Base-by-base conservation (phyloP, 2,113 vertebrate species). In the Callionymus lyra region DNA sequence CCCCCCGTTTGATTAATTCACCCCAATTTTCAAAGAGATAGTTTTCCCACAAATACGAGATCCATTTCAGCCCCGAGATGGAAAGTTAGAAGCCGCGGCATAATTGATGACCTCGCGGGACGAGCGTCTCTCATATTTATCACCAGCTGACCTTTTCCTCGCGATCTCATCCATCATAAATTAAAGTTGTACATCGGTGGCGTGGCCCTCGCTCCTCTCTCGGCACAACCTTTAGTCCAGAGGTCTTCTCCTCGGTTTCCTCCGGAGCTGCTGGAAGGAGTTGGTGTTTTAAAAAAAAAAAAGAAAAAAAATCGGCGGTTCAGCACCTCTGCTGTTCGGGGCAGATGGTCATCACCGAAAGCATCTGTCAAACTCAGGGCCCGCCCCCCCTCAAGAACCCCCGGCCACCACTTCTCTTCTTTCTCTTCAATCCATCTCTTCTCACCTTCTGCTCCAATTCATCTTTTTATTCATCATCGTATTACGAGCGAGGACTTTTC, bases 131-230 rank as follows among this genome's bases (percentile, higher is more conserved):
- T 86, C 80, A 81, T 89, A 89, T 84, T 87, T 86, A 77, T 88
- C 76, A 83, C 67, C 84, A 83, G 64, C 63, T 91, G 91, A 94
- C 93, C 92, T 97, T 91, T n/a, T 89, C 86, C 77, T 74, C 69
- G n/a, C 64, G 50, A 61, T 70, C 84, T 86, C 90, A 97, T 98
- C 91, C 90, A 91, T 95, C 92, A 97, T 85, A 85, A 80, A 82
- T 83, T 94, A 92, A 93, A 92, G 88, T 91, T 89, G 89, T 90
- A 88, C 85, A 80, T 85, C 76, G 65, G 58, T 72, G 74, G 77
- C 70, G 67, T 14, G 69, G 81, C 82, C 86, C 79, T 74, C 58
- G 72, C 72, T 84, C 81, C 83, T 81, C 74, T 68, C 81, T 77
- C 80, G 82, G 82, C 76, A 68, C 84, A 91, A 88, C 84, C 88